phyloP scores from a whole-genome alignment of 1,140 invertebrate species.

The Heliconius himera region DNA sequence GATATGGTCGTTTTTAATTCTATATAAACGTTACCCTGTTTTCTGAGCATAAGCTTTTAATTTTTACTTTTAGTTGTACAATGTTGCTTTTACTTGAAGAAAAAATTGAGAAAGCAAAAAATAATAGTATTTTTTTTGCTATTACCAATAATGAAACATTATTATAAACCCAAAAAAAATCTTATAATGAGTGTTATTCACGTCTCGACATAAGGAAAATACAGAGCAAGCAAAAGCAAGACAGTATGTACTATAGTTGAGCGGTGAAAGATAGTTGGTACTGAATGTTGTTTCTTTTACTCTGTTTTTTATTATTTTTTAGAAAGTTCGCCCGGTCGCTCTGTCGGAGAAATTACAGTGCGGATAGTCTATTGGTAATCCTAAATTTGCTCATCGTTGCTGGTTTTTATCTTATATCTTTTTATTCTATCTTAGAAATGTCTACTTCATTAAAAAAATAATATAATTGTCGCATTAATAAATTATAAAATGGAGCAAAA shows the following conservation, averaged over 20 bases:
- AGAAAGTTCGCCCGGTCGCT: conserved; percentile 78
- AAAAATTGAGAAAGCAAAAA: background rate
- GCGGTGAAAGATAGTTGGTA: conserved; percentile 78
- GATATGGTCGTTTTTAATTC: conserved; percentile 67
- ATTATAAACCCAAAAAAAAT: background rate
- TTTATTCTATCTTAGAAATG: background rate
- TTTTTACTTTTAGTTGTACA: background rate
- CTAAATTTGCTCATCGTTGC: conserved; percentile 70
- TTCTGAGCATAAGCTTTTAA: conserved; percentile 42
- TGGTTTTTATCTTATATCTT: conserved; percentile 41
- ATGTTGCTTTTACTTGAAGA: background rate
- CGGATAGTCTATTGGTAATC: conserved; percentile 64
- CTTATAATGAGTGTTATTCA: background rate
- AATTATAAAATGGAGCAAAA: background rate
- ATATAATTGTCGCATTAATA: background rate
- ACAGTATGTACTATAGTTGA: conserved; percentile 68
- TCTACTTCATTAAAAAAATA: background rate
- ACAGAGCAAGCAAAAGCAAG: conserved; percentile 45
- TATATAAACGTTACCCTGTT: conserved; percentile 61
- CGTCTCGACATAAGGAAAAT: conserved; percentile 52
- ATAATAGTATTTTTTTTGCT: background rate
- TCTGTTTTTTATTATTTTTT: conserved; percentile 76
- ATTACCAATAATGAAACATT: background rate
- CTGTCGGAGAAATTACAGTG: conserved; percentile 75
- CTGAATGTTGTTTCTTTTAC: conserved; percentile 75